Evolutionary conservation across 92 coral and sea anemone genomes (phyloP).

Genomic region (Actinostola sp.): DNA sequence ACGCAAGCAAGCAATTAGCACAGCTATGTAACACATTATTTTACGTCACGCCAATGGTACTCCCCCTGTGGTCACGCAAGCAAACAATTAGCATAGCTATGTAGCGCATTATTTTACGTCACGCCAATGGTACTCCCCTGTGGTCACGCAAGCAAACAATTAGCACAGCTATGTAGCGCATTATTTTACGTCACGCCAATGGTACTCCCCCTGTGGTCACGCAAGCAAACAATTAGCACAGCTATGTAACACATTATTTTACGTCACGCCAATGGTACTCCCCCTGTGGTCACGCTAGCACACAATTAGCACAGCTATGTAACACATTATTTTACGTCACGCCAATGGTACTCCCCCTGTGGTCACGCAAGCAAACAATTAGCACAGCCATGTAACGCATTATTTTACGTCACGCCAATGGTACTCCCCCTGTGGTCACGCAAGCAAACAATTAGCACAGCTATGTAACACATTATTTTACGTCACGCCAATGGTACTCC

Average conservation of each 20-base stretch:
- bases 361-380: slow-evolving; percentile 2
- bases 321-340: slow-evolving; percentile 56
- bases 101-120: background rate
- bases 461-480: background rate
- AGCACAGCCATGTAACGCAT: slow-evolving; percentile 1
- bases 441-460: background rate
- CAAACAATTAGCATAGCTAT: background rate
- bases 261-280: background rate
- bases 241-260: background rate
- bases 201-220: slow-evolving; percentile 81
- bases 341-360: slow-evolving; percentile 98
- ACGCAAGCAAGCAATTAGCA: background rate
- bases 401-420: background rate
- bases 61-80: slow-evolving; percentile 66
- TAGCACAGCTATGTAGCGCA: background rate
- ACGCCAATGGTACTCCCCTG: too few species aligned
- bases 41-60: slow-evolving; percentile 97
- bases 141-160: background rate
- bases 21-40: background rate
- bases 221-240: slow-evolving; percentile 9
- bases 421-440: background rate
- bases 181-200: slow-evolving; percentile 89
- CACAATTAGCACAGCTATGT: background rate
- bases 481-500: slow-evolving; percentile 96
- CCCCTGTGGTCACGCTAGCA: background rate